Base-by-base conservation (phyloP, 2,113 vertebrate genomes). In the Laticauda colubrina region DNA sequence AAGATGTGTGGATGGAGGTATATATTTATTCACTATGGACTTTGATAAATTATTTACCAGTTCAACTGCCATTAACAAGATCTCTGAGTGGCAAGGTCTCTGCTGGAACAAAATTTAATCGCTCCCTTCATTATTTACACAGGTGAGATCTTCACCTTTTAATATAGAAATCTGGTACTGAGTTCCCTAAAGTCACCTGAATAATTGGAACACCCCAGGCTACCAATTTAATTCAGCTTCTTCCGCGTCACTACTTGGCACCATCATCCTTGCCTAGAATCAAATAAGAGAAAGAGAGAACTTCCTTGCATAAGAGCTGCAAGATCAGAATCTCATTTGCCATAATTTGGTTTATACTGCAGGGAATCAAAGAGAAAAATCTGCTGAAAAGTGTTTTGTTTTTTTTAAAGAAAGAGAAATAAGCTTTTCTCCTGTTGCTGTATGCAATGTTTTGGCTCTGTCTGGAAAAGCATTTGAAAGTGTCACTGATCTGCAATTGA, bases 11-110 rank as follows among this genome's bases (percentile, higher is more conserved):
- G 92, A 94, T 97, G 93, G 93, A 75, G 96, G 89, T 91, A 96
- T 96, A 94, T 97, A 97, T 96, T 97, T 97, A 96, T 96, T 97
- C 96, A 97, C 95, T 89, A 90, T 94, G 94, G 96, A 96, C 97
- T 98, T 97, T 97, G 97, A 97, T 98, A 97, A 97, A 98, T 98
- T 97, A 97, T 97, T 97, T 96, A 97, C 64, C 54, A 9, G 93
- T 97, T 97, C 96, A 96, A 88, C 96, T 96, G 95, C 0, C 9
- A 96, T 96, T 97, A 97, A 96, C 96, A 97, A 97, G 95, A 97
- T 95, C 0, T 1, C 95, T 95, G 96, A 96, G 96, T 96, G 95
- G 93, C 94, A 96, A 95, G 96, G 96, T 96, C 96, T 96, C 64
- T 20, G 94, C 96, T 97, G 95, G 95, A 97, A 97, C 94, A 93